Evolutionary conservation across 2,888 invertebrate genomes (phyloP).

Genomic region (Apeira syringaria): DNA sequence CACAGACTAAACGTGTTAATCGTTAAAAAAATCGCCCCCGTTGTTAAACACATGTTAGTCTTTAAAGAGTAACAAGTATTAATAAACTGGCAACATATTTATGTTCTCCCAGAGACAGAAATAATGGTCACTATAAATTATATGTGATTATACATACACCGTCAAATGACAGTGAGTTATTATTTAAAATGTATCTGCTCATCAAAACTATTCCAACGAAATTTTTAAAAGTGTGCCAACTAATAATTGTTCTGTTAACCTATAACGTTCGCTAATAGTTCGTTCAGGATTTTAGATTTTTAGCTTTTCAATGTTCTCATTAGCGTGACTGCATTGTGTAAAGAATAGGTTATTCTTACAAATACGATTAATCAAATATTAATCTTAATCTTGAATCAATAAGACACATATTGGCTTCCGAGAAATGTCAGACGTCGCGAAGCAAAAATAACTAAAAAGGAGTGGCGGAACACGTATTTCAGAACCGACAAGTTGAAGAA

Average conservation of each 20-base stretch:
- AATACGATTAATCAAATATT: conserved; percentile 20
- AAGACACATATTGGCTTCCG: conserved; percentile 42
- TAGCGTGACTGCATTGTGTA: conserved; percentile 53
- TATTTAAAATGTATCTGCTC: conserved; percentile 30
- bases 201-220: conserved; percentile 26
- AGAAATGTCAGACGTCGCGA: conserved; percentile 8
- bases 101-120: conserved; percentile 55
- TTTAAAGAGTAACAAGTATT: conserved; percentile 58
- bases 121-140: conserved; percentile 65
- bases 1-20: conserved; percentile 35
- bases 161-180: conserved; percentile 44
- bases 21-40: conserved; percentile 42
- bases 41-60: conserved; percentile 58
- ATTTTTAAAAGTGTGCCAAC: conserved; percentile 27
- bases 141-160: conserved; percentile 53
- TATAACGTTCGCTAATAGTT: conserved; percentile 57
- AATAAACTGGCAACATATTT: conserved; percentile 72
- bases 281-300: conserved; percentile 52
- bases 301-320: conserved; percentile 64
- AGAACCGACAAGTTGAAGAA: conserved; percentile 81
- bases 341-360: conserved; percentile 38
- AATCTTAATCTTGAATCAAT: conserved; percentile 34
- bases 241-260: conserved; percentile 48
- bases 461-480: conserved; percentile 62
- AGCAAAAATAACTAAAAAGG: conserved; percentile 68